Percentiles rank a stretch among this genome's conserved stretches.
These are phyloP conservation scores for Alectoris magna DNA, from an alignment of 2,797 vertebrate species.

Conservation along the genomic window DNA sequence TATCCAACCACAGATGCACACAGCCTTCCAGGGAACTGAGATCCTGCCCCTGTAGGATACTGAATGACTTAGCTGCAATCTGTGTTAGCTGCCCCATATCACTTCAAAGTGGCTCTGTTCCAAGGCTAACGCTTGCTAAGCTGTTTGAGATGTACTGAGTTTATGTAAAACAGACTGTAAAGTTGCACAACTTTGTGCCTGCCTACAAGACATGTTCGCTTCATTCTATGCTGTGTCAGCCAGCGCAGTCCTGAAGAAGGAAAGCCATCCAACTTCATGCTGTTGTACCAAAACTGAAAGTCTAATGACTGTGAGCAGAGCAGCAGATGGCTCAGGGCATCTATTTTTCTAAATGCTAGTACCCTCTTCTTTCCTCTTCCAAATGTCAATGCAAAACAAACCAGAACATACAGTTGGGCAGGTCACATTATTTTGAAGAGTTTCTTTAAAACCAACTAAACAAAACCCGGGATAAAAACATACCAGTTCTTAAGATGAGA, in stretches of 20 bases:
- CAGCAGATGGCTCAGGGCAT: conserved; percentile 1
- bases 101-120: not conserved
- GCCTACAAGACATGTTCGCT: not conserved
- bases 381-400: not conserved
- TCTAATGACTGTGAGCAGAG: not conserved
- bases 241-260: not conserved
- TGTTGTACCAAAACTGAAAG: not conserved
- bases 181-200: not conserved
- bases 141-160: not conserved
- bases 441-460: not conserved
- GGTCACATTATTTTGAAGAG: not conserved
- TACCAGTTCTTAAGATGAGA: not conserved
- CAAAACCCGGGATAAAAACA: not conserved
- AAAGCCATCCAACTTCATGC: not conserved
- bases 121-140: not conserved
- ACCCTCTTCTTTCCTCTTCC: not conserved
- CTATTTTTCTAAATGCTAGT: not conserved
- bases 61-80: not conserved
- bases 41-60: not conserved
- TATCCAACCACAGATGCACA: not conserved
- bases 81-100: not conserved
- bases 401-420: not conserved
- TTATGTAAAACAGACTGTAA: not conserved
- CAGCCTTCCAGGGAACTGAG: not conserved
- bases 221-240: not conserved